Evolutionary conservation across 2,888 invertebrate genomes (phyloP), one percentile per base, ranked within the genome.

Genomic region (Nycteola revayana): DNA sequence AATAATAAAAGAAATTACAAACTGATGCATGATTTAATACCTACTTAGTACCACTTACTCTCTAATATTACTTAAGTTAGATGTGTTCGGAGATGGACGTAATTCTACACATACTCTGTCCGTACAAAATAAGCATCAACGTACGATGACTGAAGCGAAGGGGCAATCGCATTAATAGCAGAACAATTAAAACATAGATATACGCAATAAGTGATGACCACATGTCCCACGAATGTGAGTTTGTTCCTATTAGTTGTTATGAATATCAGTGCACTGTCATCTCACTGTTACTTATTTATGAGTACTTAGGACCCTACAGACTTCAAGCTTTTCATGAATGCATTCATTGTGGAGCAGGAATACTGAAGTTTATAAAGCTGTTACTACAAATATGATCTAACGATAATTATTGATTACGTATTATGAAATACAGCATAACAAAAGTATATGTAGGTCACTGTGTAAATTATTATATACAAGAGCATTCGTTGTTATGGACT

Each of bases 81-180:
- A 74, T 75, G 65, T 61, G 49, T 60, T 37, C 49, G 44, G 48
- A 60, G 61, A 71, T 71, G 77, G 79, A 79, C 78, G 75, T 54
- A 75, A 75, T 71, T 72, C 52, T 45, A 55, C 58, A 58, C 60
- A 63, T 54, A 56, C 48, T 65, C 53, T 55, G 53, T 58, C 54
- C 36, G 60, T 61, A 62, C 63, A 70, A 68, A 68, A 66, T 66
- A 57, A 56, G 41, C 28, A 36, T 35, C 30, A 33, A 60, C 49
- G 37, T 55, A 61, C 58, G 51, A 60, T 60, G 54, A 59, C 49
- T 54, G 48, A 40, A 53, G 40, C 43, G 36, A 42, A 54, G 49
- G 46, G 47, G 48, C 43, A 43, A 52, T 56, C 58, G 49, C 60
- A 57, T 60, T 59, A 63, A 59, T 49, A 57, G 52, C 47, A 48